Base-by-base conservation (phyloP, 2,888 invertebrate species). In the Cyaniris semiargus region DNA sequence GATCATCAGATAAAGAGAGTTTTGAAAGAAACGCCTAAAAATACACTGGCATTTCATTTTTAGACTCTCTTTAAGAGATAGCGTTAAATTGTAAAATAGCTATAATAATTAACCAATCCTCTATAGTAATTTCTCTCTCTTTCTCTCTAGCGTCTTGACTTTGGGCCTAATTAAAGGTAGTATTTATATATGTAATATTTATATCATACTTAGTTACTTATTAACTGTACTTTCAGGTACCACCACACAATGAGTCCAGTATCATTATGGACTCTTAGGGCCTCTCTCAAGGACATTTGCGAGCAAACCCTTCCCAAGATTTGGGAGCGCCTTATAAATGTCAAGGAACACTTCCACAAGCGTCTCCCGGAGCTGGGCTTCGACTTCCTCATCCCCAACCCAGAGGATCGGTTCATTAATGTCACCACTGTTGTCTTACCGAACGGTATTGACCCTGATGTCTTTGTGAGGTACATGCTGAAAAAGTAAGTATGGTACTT, bases 161-260 rank as follows among this genome's bases (percentile, higher is more conserved):
- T n/a, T n/a, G n/a, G n/a, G n/a, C n/a, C n/a, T n/a, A n/a, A n/a
- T n/a, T n/a, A n/a, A n/a, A n/a, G n/a, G n/a, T n/a, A n/a, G n/a
- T n/a, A n/a, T n/a, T n/a, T n/a, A n/a, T n/a, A n/a, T n/a, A n/a
- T n/a, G n/a, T n/a, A n/a, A n/a, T n/a, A n/a, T n/a, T n/a, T n/a
- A n/a, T n/a, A n/a, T n/a, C n/a, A n/a, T n/a, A n/a, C n/a, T n/a
- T n/a, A n/a, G n/a, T n/a, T n/a, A n/a, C n/a, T n/a, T n/a, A n/a
- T n/a, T n/a, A n/a, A n/a, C n/a, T n/a, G n/a, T n/a, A n/a, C n/a
- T n/a, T n/a, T 5, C 86, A 86, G 96, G 71, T 98, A 98, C 86
- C 98, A 98, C 89, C 98, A 98, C 88, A 98, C 98, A 0, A 95
- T 97, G 21, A 96, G 96, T n/a, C 95, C 97, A 0, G 97, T 96